phyloP scores from a whole-genome alignment of 2,888 invertebrate species.

The Melanchra persicariae region DNA sequence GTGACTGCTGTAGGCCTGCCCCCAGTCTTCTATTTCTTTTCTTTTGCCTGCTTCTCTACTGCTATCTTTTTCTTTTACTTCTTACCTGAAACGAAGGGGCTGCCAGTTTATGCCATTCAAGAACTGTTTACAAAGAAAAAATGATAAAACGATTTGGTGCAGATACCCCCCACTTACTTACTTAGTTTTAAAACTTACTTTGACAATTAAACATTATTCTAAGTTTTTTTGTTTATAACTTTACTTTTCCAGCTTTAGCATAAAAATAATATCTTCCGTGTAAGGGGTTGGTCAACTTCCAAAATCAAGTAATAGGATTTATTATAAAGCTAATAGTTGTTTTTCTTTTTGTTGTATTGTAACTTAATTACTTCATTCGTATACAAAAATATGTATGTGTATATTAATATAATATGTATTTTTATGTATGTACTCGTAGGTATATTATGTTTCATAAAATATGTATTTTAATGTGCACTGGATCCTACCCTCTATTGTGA shows the following conservation, averaged over 20 bases:
- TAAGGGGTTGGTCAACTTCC: not conserved
- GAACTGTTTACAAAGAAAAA: conserved; percentile 64
- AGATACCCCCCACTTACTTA: not conserved
- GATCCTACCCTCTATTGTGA: too few relatives aligned
- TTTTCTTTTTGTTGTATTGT: too few relatives aligned
- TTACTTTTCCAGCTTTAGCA: not conserved
- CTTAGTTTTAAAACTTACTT: not conserved
- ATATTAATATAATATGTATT: too few relatives aligned
- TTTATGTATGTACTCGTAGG: too few relatives aligned
- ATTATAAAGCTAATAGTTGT: not conserved
- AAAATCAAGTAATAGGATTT: not conserved
- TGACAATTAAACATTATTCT: not conserved
- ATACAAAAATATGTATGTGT: too few relatives aligned
- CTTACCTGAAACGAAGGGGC: conserved; percentile 79
- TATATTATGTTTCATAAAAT: too few relatives aligned
- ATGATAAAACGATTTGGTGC: not conserved
- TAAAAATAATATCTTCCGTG: not conserved
- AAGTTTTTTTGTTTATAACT: not conserved
- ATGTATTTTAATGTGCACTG: too few relatives aligned
- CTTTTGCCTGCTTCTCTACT: conserved; percentile 68
- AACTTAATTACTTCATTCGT: too few relatives aligned
- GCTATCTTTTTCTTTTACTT: conserved; percentile 68
- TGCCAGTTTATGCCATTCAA: conserved; percentile 78
- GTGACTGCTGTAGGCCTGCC: conserved; percentile 72
- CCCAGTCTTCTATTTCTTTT: conserved; percentile 78